phyloP scores from a whole-genome alignment of 30 jellyfish, hydroid and myxozoan species.

The Hydractinia echinata region DNA sequence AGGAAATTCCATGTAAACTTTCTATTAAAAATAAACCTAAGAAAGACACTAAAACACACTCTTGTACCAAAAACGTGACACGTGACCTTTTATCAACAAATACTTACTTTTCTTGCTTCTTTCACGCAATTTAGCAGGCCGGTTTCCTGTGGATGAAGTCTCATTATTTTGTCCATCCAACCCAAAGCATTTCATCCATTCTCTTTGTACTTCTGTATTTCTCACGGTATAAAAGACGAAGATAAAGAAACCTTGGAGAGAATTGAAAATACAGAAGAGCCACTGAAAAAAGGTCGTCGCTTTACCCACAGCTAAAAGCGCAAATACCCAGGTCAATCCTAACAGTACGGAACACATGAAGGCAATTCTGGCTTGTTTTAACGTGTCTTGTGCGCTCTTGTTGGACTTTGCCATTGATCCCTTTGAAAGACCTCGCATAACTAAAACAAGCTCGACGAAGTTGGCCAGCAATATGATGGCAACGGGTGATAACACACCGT shows the following conservation, averaged over 20 bases:
- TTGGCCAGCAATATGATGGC: conserved; percentile 13
- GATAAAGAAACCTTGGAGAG: conserved; percentile 31
- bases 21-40: too few species aligned
- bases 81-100: too few species aligned
- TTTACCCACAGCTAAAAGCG: conserved; percentile 31
- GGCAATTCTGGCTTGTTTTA: conserved; percentile 31
- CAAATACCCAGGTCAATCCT: conserved; percentile 36
- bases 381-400: background rate
- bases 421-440: conserved; percentile 3
- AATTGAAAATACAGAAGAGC: conserved; percentile 34
- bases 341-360: conserved; percentile 17
- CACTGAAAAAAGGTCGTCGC: conserved; percentile 21
- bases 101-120: too few species aligned
- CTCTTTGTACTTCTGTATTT: conserved; percentile 9
- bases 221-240: conserved; percentile 35
- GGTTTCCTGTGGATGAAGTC: background rate
- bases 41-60: too few species aligned
- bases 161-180: background rate
- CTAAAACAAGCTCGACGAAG: conserved; percentile 21
- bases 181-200: conserved; percentile 21
- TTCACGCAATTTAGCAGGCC: too few species aligned
- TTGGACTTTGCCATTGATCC: conserved; percentile 5
- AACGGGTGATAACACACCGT: conserved; percentile 31
- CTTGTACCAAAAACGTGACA: too few species aligned
- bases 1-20: too few species aligned